A percentile compares a stretch with the other conserved stretches of the same genome.
Evolutionary conservation across 2,113 vertebrate genomes (phyloP).

Genomic region (Poecilia latipinna): DNA sequence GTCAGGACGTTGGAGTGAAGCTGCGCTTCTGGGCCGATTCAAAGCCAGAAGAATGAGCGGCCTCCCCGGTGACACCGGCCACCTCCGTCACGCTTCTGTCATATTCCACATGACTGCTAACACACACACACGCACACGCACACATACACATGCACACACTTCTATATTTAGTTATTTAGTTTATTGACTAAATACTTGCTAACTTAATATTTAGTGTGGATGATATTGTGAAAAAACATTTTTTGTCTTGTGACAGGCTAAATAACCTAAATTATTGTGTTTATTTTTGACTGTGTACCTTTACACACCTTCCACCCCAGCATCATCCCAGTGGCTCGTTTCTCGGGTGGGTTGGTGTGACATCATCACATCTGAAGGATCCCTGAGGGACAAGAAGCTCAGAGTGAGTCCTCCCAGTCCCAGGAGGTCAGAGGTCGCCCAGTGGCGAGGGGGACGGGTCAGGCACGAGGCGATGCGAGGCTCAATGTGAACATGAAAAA

Average conservation of each 20-base stretch:
- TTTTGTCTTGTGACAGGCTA: too few species aligned
- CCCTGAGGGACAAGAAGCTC: constrained; percentile 59
- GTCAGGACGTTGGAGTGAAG: constrained; percentile 31
- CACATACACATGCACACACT: too few species aligned
- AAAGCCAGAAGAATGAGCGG: constrained; percentile 56
- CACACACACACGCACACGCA: constrained; percentile 8
- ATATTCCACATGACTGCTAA: constrained; percentile 64
- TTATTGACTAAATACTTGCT: too few species aligned
- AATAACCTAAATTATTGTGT: too few species aligned
- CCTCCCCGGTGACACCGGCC: constrained; percentile 55
- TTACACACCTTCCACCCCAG: background rate
- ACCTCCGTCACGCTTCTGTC: constrained; percentile 67
- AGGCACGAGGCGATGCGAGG: constrained; percentile 48
- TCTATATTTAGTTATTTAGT: too few species aligned
- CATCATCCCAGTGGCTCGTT: constrained; percentile 46
- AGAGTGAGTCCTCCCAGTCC: constrained; percentile 54
- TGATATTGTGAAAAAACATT: too few species aligned
- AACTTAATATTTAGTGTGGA: too few species aligned
- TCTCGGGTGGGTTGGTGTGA: constrained; percentile 65
- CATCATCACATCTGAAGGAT: constrained; percentile 63
- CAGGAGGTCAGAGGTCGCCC: constrained; percentile 58
- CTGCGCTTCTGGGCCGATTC: constrained; percentile 48
- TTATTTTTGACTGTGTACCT: too few species aligned
- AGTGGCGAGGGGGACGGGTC: constrained; percentile 39
- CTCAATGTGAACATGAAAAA: constrained; percentile 53